A percentile compares a stretch with the other conserved stretches of the same genome.
Evolutionary conservation across 2,888 invertebrate species (phyloP).

Genomic region (Meloe dianella): DNA sequence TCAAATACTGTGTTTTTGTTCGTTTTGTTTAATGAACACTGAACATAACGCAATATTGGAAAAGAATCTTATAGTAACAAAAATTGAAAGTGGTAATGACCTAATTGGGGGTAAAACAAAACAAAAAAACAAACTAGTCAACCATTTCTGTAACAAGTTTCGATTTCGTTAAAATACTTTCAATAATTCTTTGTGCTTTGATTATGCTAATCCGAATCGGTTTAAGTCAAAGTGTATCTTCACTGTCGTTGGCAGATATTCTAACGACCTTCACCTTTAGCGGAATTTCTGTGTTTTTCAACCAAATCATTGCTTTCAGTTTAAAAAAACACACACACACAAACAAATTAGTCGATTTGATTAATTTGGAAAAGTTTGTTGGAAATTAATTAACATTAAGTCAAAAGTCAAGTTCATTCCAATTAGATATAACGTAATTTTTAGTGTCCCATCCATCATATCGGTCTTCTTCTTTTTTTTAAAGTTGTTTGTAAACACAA

Average conservation of each 20-base stretch:
- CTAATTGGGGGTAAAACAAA: constrained; percentile 23
- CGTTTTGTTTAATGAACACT: not conserved
- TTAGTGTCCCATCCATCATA: not conserved
- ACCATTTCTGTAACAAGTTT: not conserved
- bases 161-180: not conserved
- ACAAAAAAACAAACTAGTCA: not conserved
- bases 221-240: constrained; percentile 3
- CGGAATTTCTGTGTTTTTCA: not conserved
- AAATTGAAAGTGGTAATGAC: constrained; percentile 47
- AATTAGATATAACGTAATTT: not conserved
- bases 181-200: not conserved
- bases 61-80: not conserved
- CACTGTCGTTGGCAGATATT: not conserved
- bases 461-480: not conserved
- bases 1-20: not conserved
- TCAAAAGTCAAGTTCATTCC: constrained; percentile 10
- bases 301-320: not conserved
- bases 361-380: not conserved
- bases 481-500: not conserved
- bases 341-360: too few relatives aligned
- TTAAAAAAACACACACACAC: too few relatives aligned
- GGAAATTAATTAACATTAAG: not conserved
- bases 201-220: too few relatives aligned
- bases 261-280: not conserved
- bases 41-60: not conserved